phyloP scores from a whole-genome alignment of 2,113 vertebrate species.

The Lipotes vexillifer region DNA sequence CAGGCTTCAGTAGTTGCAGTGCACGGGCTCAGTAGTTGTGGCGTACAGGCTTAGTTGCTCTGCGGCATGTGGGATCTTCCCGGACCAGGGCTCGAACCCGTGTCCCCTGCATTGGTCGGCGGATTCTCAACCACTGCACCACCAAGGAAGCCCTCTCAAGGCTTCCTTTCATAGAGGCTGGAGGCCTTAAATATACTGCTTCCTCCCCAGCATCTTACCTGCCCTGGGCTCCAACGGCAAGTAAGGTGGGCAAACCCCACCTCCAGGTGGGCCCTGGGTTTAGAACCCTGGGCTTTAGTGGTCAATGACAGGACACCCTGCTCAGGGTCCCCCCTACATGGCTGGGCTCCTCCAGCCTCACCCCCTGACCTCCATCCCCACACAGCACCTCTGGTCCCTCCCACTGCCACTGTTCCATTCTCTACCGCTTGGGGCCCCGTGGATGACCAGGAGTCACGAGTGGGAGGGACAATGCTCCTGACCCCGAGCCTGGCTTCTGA shows the following conservation, averaged over 20 bases:
- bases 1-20: too few species aligned
- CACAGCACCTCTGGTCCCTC: not conserved
- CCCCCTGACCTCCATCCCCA: too few species aligned
- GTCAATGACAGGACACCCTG: not conserved
- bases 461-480: not conserved
- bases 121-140: not conserved
- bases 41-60: not conserved
- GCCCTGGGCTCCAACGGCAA: not conserved
- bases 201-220: not conserved
- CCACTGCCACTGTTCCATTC: not conserved
- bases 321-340: not conserved
- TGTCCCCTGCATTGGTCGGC: not conserved
- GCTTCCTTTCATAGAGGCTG: not conserved
- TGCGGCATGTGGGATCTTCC: not conserved
- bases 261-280: not conserved
- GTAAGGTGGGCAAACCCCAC: not conserved
- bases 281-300: not conserved
- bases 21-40: fast-evolving
- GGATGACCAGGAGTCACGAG: not conserved
- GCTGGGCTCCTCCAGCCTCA: too few species aligned
- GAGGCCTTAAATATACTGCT: not conserved
- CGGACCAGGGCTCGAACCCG: not conserved
- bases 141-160: not conserved
- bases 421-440: not conserved
- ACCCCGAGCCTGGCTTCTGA: not conserved